phyloP scores from a whole-genome alignment of 2,113 vertebrate genomes.

The Microtus pennsylvanicus region DNA sequence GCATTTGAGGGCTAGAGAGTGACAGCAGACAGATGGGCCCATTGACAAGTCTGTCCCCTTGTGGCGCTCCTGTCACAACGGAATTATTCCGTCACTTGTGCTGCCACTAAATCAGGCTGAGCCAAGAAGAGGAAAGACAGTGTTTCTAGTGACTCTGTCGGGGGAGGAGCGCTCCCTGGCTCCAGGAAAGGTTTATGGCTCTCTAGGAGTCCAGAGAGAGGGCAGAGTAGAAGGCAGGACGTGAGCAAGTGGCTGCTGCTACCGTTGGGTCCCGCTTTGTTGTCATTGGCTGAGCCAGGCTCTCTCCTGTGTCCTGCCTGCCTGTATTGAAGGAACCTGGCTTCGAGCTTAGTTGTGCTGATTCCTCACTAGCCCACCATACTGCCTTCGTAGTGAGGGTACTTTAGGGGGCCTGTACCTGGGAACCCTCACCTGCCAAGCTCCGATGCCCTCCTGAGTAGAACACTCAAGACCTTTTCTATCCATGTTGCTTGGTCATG shows the following conservation, averaged over 20 bases:
- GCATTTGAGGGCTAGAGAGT: conserved; percentile 27
- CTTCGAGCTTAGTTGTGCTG: neutral
- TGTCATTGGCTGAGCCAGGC: neutral
- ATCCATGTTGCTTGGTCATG: neutral
- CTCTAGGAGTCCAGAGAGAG: neutral
- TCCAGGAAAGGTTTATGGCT: neutral
- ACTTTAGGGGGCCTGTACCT: neutral
- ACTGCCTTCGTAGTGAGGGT: neutral
- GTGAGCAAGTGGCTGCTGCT: neutral
- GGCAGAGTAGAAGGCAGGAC: neutral
- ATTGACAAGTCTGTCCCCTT: conserved; percentile 66
- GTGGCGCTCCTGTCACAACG: conserved; percentile 67
- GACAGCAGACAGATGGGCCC: conserved; percentile 70
- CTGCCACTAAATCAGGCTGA: conserved; percentile 49
- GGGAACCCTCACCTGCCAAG: neutral
- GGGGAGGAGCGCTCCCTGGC: neutral
- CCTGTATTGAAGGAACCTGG: neutral
- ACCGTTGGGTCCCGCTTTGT: neutral
- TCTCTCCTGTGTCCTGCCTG: neutral
- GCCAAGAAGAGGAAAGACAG: conserved; percentile 56
- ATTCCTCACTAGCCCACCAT: rapidly evolving
- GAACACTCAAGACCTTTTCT: neutral
- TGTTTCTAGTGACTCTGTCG: neutral
- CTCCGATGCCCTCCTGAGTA: neutral
- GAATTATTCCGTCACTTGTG: conserved; percentile 73